Evolutionary conservation across 2,888 invertebrate species (phyloP).

Genomic region (Aquatica leii): DNA sequence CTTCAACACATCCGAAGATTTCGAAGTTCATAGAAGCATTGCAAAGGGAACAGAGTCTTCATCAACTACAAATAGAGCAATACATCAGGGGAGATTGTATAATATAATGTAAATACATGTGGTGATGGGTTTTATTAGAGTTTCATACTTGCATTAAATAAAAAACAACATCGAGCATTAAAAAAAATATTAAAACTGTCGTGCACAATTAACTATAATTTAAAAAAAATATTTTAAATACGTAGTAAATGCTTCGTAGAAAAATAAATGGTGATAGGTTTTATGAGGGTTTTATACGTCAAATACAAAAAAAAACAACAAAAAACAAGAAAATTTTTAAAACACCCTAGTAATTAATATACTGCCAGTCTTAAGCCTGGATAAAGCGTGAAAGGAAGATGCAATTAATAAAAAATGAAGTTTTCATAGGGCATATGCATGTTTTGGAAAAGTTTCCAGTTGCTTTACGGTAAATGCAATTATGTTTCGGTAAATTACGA

Average conservation of each 20-base stretch:
- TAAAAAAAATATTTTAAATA: slow-evolving; percentile 4
- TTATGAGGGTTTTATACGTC: slow-evolving; percentile 1
- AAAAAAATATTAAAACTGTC: slow-evolving; percentile 6
- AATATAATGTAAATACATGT: slow-evolving; percentile 3
- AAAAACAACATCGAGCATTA: slow-evolving; percentile 8
- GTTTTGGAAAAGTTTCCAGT: no score
- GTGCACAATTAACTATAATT: slow-evolving; percentile 1
- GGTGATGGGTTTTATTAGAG: slow-evolving; percentile 7
- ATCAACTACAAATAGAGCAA: slow-evolving; percentile 7
- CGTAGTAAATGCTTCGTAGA: not conserved
- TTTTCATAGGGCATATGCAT: no score
- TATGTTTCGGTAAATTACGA: no score
- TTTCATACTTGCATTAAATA: slow-evolving; percentile 7
- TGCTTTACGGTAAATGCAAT: no score
- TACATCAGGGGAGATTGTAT: not conserved
- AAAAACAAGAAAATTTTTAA: slow-evolving; percentile 5
- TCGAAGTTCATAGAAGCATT: slow-evolving; percentile 15
- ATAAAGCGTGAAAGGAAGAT: slow-evolving; percentile 6
- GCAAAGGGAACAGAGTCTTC: slow-evolving; percentile 9
- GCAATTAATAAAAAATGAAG: not conserved
- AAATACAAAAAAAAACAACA: slow-evolving; percentile 4
- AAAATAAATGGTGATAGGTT: not conserved
- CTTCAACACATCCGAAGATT: slow-evolving; percentile 3
- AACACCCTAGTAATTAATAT: slow-evolving; percentile 8
- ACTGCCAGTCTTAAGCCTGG: slow-evolving; percentile 16